These are phyloP conservation scores for Petrocephalus sullivani DNA, from an alignment of 2,797 vertebrate genomes.

Conservation along the genomic window DNA sequence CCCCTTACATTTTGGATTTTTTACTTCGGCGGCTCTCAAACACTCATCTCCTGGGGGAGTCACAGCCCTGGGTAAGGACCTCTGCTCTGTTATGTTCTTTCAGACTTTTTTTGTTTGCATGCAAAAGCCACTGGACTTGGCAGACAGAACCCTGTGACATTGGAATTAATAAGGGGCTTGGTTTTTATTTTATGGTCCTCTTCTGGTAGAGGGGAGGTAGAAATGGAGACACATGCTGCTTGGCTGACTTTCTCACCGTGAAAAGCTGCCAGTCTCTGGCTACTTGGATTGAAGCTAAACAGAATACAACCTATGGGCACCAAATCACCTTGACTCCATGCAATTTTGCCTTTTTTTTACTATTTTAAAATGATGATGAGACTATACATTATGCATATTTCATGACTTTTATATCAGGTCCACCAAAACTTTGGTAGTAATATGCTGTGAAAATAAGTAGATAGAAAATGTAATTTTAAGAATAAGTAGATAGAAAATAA, in stretches of 20 bases:
- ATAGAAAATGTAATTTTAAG: no score
- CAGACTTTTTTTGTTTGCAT: not conserved
- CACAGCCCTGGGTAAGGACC: not conserved
- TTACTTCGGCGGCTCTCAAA: not conserved
- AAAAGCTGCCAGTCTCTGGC: not conserved
- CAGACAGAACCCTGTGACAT: not conserved
- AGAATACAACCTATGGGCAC: not conserved
- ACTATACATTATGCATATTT: not conserved
- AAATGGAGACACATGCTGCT: not conserved
- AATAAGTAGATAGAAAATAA: not conserved
- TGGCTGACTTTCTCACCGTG: not conserved
- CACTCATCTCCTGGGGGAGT: not conserved
- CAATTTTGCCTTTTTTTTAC: not conserved
- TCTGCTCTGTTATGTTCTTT: not conserved
- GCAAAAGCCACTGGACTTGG: not conserved
- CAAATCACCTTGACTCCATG: not conserved
- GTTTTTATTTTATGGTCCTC: not conserved
- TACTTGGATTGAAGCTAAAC: not conserved
- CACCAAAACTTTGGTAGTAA: not conserved
- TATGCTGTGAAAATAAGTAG: not conserved
- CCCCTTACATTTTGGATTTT: not conserved
- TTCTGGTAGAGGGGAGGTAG: not conserved
- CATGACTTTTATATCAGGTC: not conserved
- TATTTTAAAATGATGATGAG: not conserved
- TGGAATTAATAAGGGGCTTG: not conserved